Base-by-base conservation (phyloP, 2,888 invertebrate species). In the Andrena dorsata region DNA sequence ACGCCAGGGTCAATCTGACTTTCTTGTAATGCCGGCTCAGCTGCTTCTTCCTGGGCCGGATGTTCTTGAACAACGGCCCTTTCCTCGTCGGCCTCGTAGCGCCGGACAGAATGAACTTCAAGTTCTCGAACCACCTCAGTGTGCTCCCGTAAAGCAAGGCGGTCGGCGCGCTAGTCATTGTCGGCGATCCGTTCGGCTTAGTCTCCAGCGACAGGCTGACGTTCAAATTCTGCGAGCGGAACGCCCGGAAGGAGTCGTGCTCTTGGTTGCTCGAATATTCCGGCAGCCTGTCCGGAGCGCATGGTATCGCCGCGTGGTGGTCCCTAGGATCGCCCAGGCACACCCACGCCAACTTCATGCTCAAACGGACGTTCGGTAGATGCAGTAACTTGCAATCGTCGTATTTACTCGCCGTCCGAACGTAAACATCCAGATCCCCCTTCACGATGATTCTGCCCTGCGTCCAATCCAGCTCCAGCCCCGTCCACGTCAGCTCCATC, bases 351-450 rank as follows among this genome's bases (percentile, higher is more conserved):
- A 99, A 94, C 92, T 97, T 97, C 16, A 98, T 96, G 20, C 96
- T 96, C 68, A 99, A 95, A 88, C 97, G 97, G 60, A 99, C 95
- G 91, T 97, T 97, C 0, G 99, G 99, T 88, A 99, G 95, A 92
- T 98, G 98, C 49, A 99, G 94, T 85, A 99, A 95, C 70, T 98
- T 96, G 92, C 99, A 99, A 94, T 99, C 99, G 94, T 99, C 99
- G 94, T 99, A 99, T 94, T 99, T 99, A 81, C 99, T 99, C 0
- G 99, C 99, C 0, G 99, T 99, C 77, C 99, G 96, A 1, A 99
- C 98, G 91, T 97, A 98, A 89, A 99, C 98, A 94, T 98, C 98
- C 80, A 99, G 94, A 92, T 99, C 98, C 2, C 99, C 99, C 91
- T 98, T 97, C 91, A 98, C 97, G 68, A 98, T 96, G 77, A 98